phyloP scores from a whole-genome alignment of 2,797 vertebrate species.

The Meda fulgida region DNA sequence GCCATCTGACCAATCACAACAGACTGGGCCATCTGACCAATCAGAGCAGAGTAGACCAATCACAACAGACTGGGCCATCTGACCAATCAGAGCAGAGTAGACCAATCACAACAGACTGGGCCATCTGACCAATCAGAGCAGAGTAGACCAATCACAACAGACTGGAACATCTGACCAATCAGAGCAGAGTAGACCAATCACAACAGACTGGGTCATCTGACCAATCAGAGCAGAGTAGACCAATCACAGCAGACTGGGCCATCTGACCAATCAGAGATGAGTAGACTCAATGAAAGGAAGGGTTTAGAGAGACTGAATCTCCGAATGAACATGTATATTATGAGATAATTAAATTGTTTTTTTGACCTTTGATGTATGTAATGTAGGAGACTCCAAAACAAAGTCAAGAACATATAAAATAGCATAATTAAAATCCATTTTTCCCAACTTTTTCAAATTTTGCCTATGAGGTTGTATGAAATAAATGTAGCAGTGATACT shows the following conservation, averaged over 20 bases:
- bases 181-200: background rate
- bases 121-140: no score
- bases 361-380: background rate
- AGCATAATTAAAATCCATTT: background rate
- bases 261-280: background rate
- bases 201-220: no score
- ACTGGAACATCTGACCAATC: background rate
- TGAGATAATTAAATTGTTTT: background rate
- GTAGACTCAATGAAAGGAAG: fast-evolving
- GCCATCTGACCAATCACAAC: background rate
- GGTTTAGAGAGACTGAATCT: background rate
- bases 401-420: background rate
- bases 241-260: no score
- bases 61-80: background rate
- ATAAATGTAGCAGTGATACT: background rate
- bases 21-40: background rate
- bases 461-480: background rate
- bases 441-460: background rate
- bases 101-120: no score
- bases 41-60: background rate
- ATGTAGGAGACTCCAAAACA: background rate
- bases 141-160: no score
- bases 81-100: background rate
- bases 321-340: background rate
- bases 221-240: no score